A percentile compares a stretch with the other conserved stretches of the same genome.
phyloP scores from a whole-genome alignment of 2,113 vertebrate genomes.

The Coryphaenoides rupestris region DNA sequence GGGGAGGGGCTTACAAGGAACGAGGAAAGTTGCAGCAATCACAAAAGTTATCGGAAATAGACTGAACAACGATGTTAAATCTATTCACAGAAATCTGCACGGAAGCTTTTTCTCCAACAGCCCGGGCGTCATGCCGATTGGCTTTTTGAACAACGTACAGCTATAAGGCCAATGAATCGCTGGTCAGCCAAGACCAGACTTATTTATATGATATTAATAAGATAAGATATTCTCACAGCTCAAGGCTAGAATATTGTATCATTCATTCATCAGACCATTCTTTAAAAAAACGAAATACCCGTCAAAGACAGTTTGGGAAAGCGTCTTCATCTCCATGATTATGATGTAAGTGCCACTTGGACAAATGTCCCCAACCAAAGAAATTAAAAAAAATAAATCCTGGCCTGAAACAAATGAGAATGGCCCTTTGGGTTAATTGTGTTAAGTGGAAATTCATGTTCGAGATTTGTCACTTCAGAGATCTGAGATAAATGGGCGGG shows the following conservation, averaged over 20 bases:
- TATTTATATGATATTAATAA: neutral
- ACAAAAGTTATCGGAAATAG: too few relatives aligned
- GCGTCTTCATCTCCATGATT: neutral
- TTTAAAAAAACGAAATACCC: neutral
- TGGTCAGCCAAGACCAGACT: too few relatives aligned
- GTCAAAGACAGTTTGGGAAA: neutral
- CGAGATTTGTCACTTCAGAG: conserved; percentile 53
- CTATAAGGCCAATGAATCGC: too few relatives aligned
- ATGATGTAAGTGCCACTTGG: neutral
- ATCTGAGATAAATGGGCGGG: conserved; percentile 43
- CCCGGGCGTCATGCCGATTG: too few relatives aligned
- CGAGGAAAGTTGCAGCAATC: too few relatives aligned
- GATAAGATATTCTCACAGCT: neutral
- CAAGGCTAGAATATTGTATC: neutral
- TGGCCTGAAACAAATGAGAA: neutral
- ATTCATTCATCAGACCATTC: too few relatives aligned
- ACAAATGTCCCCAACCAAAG: neutral
- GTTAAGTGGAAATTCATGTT: conserved; percentile 45
- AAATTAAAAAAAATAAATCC: neutral
- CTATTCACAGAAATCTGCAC: too few relatives aligned
- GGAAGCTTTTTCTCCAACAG: too few relatives aligned
- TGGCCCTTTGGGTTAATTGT: conserved; percentile 35
- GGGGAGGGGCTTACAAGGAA: too few relatives aligned
- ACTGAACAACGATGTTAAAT: too few relatives aligned
- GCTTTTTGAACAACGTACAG: too few relatives aligned